Base-by-base conservation (phyloP, 2,113 vertebrate species). In the Pseudorectes ferrugineus region DNA sequence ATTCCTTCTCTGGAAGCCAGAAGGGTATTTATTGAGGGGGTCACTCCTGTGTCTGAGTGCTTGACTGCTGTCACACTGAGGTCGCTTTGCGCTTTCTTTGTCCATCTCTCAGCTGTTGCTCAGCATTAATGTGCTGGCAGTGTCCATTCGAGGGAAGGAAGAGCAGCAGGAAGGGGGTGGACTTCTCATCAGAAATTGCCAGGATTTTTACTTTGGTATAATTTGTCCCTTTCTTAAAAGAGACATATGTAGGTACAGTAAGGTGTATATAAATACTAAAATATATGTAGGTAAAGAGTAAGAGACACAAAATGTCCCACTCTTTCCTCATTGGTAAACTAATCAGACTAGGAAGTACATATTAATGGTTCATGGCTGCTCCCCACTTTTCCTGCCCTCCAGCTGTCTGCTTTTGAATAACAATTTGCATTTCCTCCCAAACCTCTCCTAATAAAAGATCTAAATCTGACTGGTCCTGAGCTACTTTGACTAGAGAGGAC, bases 331-430 rank as follows among this genome's bases (percentile, higher is more conserved):
- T 5, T 54, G 51, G 38, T 33, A 61, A 70, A 58, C 24, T 80
- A 58, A 71, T 70, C 86, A 85, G 66, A 73, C 35, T 51, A 46
- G 78, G 54, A 42, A 89, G 57, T 72, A 43, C 31, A 5, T 49
- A n/a, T 49, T 65, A 77, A 70, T 38, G 7, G 25, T 45, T 86
- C 9, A 2, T 46, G 33, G 8, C 58, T 89, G 38, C 26, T 94
- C 24, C 58, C 35, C 63, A 40, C n/a, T 83, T 82, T 71, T 79
- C 48, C 81, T 95, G 82, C 85, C 46, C 43, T 96, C 78, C 94
- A 94, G 89, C 95, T 95, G 89, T 85, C 87, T 76, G 35, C 12
- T 72, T 95, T 82, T 78, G 49, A 89, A 76, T 77, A 88, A 75
- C 76, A 70, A 92, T 95, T 90, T 90, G 67, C 59, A 77, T 83